phyloP scores from a whole-genome alignment of 2,888 invertebrate species.

The Drosophila kanekoi region DNA sequence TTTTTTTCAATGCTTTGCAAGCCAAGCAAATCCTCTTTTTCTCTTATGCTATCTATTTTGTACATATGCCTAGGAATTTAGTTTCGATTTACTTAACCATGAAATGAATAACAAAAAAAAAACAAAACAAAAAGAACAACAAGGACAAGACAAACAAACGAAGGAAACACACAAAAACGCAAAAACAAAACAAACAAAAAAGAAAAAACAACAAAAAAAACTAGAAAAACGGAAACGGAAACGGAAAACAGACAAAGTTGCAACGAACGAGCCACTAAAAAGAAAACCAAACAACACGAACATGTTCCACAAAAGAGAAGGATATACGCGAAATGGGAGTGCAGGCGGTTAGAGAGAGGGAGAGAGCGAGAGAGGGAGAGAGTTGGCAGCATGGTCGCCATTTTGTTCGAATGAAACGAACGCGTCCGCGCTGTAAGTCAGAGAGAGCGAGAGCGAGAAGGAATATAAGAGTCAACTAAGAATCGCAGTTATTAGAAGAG shows the following conservation, averaged over 20 bases:
- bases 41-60: conserved; percentile 8
- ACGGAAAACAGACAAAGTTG: conserved; percentile 76
- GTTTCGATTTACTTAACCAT: conserved; percentile 53
- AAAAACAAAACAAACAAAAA: conserved; percentile 3
- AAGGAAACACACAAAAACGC: conserved; percentile 30
- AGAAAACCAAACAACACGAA: conserved; percentile 17
- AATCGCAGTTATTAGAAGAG: conserved; percentile 1
- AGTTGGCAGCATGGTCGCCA: background rate
- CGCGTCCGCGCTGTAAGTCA: background rate
- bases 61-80: conserved; percentile 30
- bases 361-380: background rate
- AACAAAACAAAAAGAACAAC: conserved; percentile 2
- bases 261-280: conserved; percentile 75
- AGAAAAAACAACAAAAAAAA: conserved; percentile 13
- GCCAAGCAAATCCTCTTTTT: background rate
- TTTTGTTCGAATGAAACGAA: background rate
- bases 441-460: background rate
- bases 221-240: conserved; percentile 33
- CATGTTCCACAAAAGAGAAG: background rate
- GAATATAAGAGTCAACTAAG: conserved; percentile 5
- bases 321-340: background rate
- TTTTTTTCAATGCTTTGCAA: conserved; percentile 6
- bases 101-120: conserved; percentile 31
- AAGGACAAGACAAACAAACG: conserved; percentile 29
- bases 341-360: background rate